Evolutionary conservation across 2,797 vertebrate genomes (phyloP).

Genomic region (Borostomias antarcticus): DNA sequence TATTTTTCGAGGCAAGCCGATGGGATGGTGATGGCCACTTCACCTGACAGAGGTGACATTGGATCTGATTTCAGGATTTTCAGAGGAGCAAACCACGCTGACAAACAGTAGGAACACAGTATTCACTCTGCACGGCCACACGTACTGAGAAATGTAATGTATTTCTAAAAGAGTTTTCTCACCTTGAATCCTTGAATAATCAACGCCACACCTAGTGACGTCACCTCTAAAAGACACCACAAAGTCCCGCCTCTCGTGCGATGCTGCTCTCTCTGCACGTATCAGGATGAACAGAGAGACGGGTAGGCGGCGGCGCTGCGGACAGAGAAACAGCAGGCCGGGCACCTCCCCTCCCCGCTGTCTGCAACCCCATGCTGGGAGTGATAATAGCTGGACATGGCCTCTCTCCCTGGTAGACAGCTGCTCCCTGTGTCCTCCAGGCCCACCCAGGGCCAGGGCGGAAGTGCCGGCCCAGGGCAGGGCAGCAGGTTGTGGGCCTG

Average conservation of each 20-base stretch:
- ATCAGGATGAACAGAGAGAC: slow-evolving; percentile 23
- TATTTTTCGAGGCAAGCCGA: slow-evolving; percentile 61
- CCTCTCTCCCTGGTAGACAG: slow-evolving; percentile 58
- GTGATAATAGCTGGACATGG: slow-evolving; percentile 70
- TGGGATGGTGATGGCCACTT: slow-evolving; percentile 67
- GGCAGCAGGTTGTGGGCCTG: slow-evolving; percentile 44
- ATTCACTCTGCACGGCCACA: neutral
- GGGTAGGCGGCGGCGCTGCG: slow-evolving; percentile 35
- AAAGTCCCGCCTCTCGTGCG: slow-evolving; percentile 33
- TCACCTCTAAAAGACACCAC: neutral
- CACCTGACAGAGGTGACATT: slow-evolving; percentile 61
- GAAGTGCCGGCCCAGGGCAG: slow-evolving; percentile 35
- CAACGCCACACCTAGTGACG: neutral
- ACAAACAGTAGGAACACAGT: neutral
- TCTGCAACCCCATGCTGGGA: slow-evolving; percentile 64
- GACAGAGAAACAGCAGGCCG: slow-evolving; percentile 37
- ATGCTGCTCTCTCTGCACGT: slow-evolving; percentile 9
- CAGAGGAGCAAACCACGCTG: neutral
- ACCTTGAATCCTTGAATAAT: slow-evolving; percentile 9
- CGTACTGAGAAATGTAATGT: neutral
- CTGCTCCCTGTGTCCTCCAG: slow-evolving; percentile 52
- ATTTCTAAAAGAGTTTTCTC: too few relatives aligned
- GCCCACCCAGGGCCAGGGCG: slow-evolving; percentile 26
- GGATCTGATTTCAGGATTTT: slow-evolving; percentile 52
- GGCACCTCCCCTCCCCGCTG: too few relatives aligned